phyloP scores from a whole-genome alignment of 1,140 invertebrate species.

The Pollicipes pollicipes region DNA sequence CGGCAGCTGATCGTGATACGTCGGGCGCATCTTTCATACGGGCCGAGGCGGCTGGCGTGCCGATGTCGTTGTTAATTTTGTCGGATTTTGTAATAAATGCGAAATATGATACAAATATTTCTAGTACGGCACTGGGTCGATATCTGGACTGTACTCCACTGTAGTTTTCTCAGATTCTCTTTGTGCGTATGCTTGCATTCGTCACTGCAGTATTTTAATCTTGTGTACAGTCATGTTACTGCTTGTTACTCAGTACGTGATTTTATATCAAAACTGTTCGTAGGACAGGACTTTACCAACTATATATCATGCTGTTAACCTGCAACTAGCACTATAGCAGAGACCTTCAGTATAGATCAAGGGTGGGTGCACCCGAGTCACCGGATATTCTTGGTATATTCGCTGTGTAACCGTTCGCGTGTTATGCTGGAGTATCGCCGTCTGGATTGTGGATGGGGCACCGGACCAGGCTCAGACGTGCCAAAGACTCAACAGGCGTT shows the following conservation, averaged over 20 bases:
- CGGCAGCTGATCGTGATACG: neutral
- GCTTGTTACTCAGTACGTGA: conserved; percentile 1
- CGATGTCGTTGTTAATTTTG: neutral
- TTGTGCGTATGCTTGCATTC: neutral
- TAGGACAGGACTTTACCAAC: neutral
- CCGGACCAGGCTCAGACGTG: neutral
- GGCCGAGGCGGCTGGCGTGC: no score
- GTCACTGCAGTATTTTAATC: neutral
- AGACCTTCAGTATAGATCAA: neutral
- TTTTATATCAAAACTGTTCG: conserved; percentile 2
- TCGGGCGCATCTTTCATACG: neutral
- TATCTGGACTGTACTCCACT: neutral
- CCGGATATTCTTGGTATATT: neutral
- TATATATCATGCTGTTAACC: neutral
- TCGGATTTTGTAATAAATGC: neutral
- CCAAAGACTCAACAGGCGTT: neutral
- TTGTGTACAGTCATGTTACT: neutral
- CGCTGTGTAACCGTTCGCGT: neutral
- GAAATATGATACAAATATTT: neutral
- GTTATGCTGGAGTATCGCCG: neutral
- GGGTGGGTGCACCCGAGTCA: no score
- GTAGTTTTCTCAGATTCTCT: neutral
- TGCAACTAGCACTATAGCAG: neutral
- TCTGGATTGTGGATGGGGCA: neutral
- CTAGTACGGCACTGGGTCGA: neutral